phyloP scores from a whole-genome alignment of 2,797 vertebrate genomes.

The Gymnodraco acuticeps region DNA sequence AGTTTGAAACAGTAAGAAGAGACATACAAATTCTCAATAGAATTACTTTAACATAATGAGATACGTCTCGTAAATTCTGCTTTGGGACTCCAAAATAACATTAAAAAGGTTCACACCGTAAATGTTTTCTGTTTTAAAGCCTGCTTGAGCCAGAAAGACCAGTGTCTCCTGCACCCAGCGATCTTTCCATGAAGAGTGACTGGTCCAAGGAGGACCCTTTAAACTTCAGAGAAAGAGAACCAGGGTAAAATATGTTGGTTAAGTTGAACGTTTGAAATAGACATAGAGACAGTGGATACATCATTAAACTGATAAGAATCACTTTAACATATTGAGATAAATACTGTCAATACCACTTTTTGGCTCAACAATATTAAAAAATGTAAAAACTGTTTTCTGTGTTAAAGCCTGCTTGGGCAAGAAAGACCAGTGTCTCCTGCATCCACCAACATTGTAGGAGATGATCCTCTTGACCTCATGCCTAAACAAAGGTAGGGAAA shows the following conservation, averaged over 20 bases:
- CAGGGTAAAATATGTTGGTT: background rate
- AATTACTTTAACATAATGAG: background rate
- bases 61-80: background rate
- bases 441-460: rapidly evolving
- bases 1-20: background rate
- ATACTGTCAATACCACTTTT: no score
- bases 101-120: background rate
- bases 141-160: background rate
- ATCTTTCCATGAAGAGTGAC: background rate
- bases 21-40: background rate
- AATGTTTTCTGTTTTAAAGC: background rate
- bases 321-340: background rate
- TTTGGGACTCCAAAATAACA: background rate
- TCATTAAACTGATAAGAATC: background rate
- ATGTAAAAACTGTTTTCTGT: background rate
- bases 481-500: background rate
- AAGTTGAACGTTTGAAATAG: background rate
- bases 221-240: rapidly evolving
- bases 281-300: background rate
- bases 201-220: background rate
- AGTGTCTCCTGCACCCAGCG: background rate
- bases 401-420: background rate
- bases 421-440: background rate
- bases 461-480: background rate
- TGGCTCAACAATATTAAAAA: no score